phyloP scores from a whole-genome alignment of 2,888 invertebrate species.

The Beris chalybata region DNA sequence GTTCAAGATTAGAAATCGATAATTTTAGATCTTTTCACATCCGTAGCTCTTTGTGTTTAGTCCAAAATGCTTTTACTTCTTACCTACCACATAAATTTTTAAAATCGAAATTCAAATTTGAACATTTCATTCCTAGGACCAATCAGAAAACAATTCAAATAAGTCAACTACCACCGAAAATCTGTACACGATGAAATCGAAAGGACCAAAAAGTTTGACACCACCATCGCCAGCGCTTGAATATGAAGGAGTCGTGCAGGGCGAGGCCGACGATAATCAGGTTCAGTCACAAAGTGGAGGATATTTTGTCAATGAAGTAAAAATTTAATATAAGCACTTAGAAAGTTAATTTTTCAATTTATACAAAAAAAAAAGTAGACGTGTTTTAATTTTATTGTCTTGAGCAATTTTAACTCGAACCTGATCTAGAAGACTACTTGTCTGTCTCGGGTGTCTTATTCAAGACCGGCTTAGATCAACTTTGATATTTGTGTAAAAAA shows the following conservation, averaged over 20 bases:
- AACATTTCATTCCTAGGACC: no score
- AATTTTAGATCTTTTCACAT: no score
- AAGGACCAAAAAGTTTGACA: constrained; percentile 41
- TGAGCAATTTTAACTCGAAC: neutral
- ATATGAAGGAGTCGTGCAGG: constrained; percentile 54
- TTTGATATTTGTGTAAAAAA: neutral
- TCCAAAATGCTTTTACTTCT: no score
- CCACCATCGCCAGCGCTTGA: constrained; percentile 54
- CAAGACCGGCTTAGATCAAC: no score
- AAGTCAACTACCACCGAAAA: constrained; percentile 15
- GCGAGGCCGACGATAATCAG: constrained; percentile 56
- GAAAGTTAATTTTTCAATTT: neutral
- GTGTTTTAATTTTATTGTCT: neutral
- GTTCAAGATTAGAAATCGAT: no score
- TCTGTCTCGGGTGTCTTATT: neutral
- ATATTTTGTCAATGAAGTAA: constrained; percentile 50
- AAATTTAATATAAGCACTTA: constrained; percentile 9
- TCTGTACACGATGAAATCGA: constrained; percentile 29
- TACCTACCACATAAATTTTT: no score
- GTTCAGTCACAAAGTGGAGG: constrained; percentile 56
- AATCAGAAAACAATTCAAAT: no score
- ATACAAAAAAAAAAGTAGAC: neutral
- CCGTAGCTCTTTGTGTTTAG: no score
- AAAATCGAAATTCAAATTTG: no score
- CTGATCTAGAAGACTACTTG: no score